A percentile compares a stretch with the other conserved stretches of the same genome.
phyloP scores from a whole-genome alignment of 2,888 invertebrate genomes.

The Habroteleia sp. region DNA sequence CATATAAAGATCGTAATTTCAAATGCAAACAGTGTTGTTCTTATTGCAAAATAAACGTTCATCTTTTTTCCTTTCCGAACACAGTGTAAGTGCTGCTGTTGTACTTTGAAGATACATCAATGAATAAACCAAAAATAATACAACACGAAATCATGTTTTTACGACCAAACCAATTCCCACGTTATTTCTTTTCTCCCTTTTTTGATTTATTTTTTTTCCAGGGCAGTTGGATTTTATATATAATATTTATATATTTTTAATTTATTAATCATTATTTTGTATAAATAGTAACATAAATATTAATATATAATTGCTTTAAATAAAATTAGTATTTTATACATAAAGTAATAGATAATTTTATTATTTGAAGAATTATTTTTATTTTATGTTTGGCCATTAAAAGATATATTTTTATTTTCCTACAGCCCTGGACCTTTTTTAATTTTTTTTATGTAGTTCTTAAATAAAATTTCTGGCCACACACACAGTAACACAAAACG shows the following conservation, averaged over 20 bases:
- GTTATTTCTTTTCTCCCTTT: conserved; percentile 41
- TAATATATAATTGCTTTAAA: too few species aligned
- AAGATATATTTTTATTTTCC: conserved; percentile 19
- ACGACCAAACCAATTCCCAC: conserved; percentile 36
- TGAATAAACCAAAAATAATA: conserved; percentile 77
- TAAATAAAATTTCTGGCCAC: conserved; percentile 66
- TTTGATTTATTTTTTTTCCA: conserved; percentile 23
- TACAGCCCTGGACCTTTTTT: conserved; percentile 16
- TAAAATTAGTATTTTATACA: too few species aligned
- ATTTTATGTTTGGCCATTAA: too few species aligned
- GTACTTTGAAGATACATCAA: conserved; percentile 71
- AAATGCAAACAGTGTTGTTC: conserved; percentile 35
- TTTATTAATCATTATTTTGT: neutral
- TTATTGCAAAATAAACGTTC: conserved; percentile 47
- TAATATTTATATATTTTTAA: neutral
- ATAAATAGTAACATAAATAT: too few species aligned
- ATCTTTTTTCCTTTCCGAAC: conserved; percentile 66
- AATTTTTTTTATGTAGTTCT: neutral
- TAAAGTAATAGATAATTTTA: too few species aligned
- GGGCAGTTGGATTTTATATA: conserved; percentile 24
- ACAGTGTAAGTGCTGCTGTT: conserved; percentile 74
- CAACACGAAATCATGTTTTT: conserved; percentile 62
- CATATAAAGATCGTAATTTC: too few species aligned
- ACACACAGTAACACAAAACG: conserved; percentile 73
- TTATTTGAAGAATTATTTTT: too few species aligned